Conservation (phyloP, 2,113 vertebrate genomes). For the Genyomyrus donnyi region DNA sequence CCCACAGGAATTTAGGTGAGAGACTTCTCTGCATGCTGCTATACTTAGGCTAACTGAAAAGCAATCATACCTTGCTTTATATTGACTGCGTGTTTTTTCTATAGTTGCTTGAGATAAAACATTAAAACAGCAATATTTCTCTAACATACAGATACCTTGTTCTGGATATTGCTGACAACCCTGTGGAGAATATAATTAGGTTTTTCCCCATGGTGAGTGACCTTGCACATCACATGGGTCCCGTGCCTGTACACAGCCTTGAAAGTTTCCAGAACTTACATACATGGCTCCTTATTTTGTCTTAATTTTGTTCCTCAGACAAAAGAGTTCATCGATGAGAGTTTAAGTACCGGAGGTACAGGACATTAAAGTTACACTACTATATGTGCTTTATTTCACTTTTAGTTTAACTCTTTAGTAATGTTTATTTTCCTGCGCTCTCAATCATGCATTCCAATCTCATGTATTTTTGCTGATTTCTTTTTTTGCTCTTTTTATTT, state of each 20-base stretch:
- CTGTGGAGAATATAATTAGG: constrained; percentile 95
- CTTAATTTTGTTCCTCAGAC: constrained; percentile 59
- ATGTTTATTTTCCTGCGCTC: not conserved
- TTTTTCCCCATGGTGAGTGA: constrained; percentile 90
- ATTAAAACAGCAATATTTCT: not conserved
- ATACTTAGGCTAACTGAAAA: not conserved
- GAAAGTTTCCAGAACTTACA: not conserved
- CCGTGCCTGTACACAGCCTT: not conserved
- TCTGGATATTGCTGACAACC: constrained; percentile 98
- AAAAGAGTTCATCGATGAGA: constrained; percentile 98
- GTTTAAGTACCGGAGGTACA: constrained; percentile 93
- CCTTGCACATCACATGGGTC: not conserved
- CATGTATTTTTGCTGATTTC: not conserved
- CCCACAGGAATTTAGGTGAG: constrained; percentile 91
- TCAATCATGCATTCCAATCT: not conserved
- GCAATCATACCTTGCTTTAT: not conserved
- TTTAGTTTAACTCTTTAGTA: not conserved
- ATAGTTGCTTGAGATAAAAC: not conserved
- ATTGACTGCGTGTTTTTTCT: not conserved
- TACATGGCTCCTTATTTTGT: not conserved
- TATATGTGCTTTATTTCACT: not conserved
- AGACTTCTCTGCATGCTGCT: not conserved
- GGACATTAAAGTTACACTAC: not conserved
- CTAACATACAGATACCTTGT: constrained; percentile 83
- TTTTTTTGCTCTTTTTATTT: not conserved